Base-by-base conservation (phyloP, 2,113 vertebrate species). In the Hemiprocne comata region DNA sequence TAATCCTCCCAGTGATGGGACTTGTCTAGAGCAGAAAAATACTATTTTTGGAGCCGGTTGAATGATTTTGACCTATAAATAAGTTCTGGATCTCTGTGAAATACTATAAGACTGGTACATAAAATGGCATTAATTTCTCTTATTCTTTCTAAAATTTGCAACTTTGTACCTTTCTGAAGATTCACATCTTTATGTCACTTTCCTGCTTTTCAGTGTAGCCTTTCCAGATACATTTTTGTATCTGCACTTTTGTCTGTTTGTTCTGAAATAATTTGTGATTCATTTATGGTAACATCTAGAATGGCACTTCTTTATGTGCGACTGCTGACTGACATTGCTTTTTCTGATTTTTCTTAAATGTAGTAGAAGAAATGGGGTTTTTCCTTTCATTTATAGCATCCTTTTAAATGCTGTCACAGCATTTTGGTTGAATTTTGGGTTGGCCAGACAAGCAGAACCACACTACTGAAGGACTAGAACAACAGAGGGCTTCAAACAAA, bases 281-380 rank as follows among this genome's bases (percentile, higher is more conserved):
- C 24, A 87, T 84, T 91, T 61, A 66, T 38, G 81, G 79, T 74
- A 92, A 89, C 48, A 86, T 54, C 14, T 28, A 40, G 84, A 94
- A 77, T 11, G 12, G 53, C 70, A 70, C 33, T 87, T 88, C 54
- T 72, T 95, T 72, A 48, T 9, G 14, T 73, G 86, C 82, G 67
- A 64, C 85, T 85, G 14, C 18, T 74, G 46, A 19, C 69, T 71
- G 76, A 75, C 62, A 24, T 67, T 48, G 53, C 34, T 89, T 86
- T 95, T 94, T 81, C 86, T 89, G 67, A 76, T 89, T 82, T 50
- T 73, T 91, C 89, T 93, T 94, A 84, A 94, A 88, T 75, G 74
- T 87, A 92, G 65, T 72, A 80, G 93, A 82, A 96, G 87, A 54
- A 72, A 21, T 4, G 13, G 31, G 54, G 28, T 62, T 77, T 88